Evolutionary conservation across 2,888 invertebrate genomes (phyloP).

Genomic region (Choreutis nemorana): DNA sequence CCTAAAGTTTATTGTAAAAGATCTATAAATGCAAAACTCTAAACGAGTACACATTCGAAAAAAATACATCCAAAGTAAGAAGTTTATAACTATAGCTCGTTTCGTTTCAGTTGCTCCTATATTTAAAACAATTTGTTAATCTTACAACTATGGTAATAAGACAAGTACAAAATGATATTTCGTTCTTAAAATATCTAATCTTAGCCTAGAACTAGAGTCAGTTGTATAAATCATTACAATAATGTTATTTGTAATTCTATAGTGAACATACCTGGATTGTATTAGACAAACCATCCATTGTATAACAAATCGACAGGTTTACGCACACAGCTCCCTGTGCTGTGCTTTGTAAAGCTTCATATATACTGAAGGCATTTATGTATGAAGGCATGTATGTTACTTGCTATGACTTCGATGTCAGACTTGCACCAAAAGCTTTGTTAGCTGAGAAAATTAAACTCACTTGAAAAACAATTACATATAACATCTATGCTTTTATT

Average conservation of each 20-base stretch:
- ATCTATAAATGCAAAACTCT: constrained; percentile 63
- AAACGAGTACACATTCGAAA: constrained; percentile 59
- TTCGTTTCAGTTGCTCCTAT: constrained; percentile 52
- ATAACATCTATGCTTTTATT: too few relatives aligned
- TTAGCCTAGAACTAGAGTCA: constrained; percentile 60
- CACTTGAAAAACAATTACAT: too few relatives aligned
- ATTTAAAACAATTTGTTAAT: constrained; percentile 58
- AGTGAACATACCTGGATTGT: constrained; percentile 31
- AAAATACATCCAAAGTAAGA: constrained; percentile 58
- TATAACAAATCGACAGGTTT: neutral
- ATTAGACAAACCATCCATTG: constrained; percentile 1
- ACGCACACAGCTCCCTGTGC: neutral
- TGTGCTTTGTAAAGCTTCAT: too few relatives aligned
- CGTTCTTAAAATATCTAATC: constrained; percentile 53
- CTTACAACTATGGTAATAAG: constrained; percentile 61
- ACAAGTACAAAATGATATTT: constrained; percentile 67
- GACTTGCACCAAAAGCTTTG: too few relatives aligned
- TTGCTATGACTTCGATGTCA: too few relatives aligned
- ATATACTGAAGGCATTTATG: too few relatives aligned
- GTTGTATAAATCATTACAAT: constrained; percentile 55
- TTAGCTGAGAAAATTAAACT: too few relatives aligned
- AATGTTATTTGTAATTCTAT: constrained; percentile 35
- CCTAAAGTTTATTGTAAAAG: constrained; percentile 47
- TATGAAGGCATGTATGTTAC: too few relatives aligned
- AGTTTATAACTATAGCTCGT: constrained; percentile 45